phyloP scores from a whole-genome alignment of 2,888 invertebrate genomes.

The Parapristionchus giblindavisi region DNA sequence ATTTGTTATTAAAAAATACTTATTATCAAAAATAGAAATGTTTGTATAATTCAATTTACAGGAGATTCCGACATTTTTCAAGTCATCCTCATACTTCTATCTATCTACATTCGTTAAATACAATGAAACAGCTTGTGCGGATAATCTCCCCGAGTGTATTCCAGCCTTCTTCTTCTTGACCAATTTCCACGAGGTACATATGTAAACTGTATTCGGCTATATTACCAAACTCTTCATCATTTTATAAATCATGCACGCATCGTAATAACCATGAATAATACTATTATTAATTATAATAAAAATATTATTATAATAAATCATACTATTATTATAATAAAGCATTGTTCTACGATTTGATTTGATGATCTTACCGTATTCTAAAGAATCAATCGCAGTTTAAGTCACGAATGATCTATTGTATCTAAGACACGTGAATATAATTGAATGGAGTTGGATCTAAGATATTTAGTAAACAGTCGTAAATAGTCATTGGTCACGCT shows the following conservation, averaged over 20 bases:
- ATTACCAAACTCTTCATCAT: not conserved
- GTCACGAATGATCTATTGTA: too few relatives aligned
- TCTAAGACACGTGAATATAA: too few relatives aligned
- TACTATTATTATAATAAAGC: too few relatives aligned
- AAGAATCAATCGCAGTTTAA: too few relatives aligned
- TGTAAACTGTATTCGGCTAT: conserved; percentile 38
- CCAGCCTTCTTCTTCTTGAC: conserved; percentile 64
- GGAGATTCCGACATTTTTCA: conserved; percentile 66
- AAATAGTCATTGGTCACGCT: too few relatives aligned
- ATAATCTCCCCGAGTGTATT: conserved; percentile 57
- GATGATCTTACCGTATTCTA: too few relatives aligned
- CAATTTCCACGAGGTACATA: conserved; percentile 66
- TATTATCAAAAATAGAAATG: not conserved
- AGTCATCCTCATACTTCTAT: conserved; percentile 63
- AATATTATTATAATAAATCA: too few relatives aligned
- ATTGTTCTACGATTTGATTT: too few relatives aligned
- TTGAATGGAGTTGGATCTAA: too few relatives aligned
- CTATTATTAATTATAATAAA: too few relatives aligned
- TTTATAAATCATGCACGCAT: not conserved
- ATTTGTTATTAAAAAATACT: too few relatives aligned
- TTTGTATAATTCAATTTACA: conserved; percentile 52
- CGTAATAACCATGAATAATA: not conserved
- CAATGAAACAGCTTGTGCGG: conserved; percentile 60
- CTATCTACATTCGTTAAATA: conserved; percentile 62
- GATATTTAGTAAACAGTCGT: too few relatives aligned